Base-by-base conservation (phyloP, 2,797 vertebrate species). In the Mormyrops boulengeri region DNA sequence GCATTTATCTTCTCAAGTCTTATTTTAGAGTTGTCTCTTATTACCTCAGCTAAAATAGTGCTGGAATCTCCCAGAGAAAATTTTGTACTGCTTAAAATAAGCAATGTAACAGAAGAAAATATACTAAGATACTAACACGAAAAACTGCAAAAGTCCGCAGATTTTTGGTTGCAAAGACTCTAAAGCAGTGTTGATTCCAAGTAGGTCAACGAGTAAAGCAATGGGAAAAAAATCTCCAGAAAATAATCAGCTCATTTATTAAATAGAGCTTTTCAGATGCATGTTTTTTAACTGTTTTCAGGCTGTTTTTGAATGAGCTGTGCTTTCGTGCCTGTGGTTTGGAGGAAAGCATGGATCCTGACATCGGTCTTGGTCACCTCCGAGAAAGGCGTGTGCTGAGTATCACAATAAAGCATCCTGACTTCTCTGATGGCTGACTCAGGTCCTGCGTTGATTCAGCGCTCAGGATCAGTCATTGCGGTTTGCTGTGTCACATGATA, bases 401-500 rank as follows among this genome's bases (percentile, higher is more conserved):
- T 12, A 52, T 88, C 62, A 69, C 17, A 50, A 19, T 88, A 73
- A 73, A 52, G 30, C 47, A n/a, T 77, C 30, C 11, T 73, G 88
- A 88, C 89, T 82, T 22, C 47, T 34, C 66, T 90, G 30, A 47
- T 47, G 55, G 34, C 69, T 89, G 17, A 89, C 66, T 47, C 62
- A 87, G 49, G 50, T 41, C 4, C 41, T 19, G 82, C n/a, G 0
- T 14, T 55, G 30, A 88, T 88, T 44, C 57, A 49, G 60, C 52
- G 19, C 50, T 87, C n/a, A 89, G 66, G 89, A 55, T 84, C 85
- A 88, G 17, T 88, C 80, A 84, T 80, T 88, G 52, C 73, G 62
- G 82, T 73, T 90, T 87, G 12, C 11, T 86, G 88, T 73, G 87
- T 88, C 91, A 55, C 87, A 62, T 85, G 52, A 82, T 89, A 86